Conservation (phyloP, 2,113 vertebrate species). For the Pycnonotus jocosus region DNA sequence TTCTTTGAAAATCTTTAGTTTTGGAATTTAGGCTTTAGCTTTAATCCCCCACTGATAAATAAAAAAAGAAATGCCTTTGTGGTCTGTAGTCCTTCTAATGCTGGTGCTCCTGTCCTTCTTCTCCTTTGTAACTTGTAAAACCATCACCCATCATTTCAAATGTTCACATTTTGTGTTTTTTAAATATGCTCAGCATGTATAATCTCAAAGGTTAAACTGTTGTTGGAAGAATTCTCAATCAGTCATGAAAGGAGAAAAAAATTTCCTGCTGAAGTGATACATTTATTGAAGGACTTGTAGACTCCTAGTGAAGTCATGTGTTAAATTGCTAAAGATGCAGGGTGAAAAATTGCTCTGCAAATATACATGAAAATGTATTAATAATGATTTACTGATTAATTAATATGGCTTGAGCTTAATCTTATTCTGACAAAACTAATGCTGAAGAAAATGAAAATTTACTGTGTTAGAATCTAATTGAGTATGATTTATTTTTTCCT, state of each 20-base stretch:
- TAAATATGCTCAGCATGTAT: neutral
- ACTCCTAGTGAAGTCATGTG: neutral
- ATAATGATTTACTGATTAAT: constrained; percentile 15
- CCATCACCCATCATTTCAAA: neutral
- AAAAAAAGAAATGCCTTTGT: neutral
- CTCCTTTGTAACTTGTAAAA: rapidly evolving
- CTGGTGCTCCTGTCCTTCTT: neutral
- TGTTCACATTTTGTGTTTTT: neutral
- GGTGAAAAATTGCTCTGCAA: neutral
- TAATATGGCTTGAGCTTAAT: neutral
- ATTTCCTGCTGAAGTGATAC: neutral
- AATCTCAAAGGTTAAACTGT: neutral
- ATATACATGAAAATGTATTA: neutral
- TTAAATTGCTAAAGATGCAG: neutral
- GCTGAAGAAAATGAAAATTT: constrained; percentile 27
- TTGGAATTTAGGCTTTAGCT: neutral
- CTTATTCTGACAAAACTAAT: neutral
- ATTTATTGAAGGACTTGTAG: rapidly evolving
- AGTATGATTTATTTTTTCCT: neutral
- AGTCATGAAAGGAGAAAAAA: neutral
- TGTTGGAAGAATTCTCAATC: neutral
- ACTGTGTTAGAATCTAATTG: neutral
- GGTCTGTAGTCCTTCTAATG: neutral
- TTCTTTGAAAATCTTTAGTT: neutral
- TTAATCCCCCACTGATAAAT: neutral